These are phyloP conservation scores for Pristionchus fissidentatus DNA, from an alignment of 2,888 invertebrate genomes.

Conservation along the genomic window DNA sequence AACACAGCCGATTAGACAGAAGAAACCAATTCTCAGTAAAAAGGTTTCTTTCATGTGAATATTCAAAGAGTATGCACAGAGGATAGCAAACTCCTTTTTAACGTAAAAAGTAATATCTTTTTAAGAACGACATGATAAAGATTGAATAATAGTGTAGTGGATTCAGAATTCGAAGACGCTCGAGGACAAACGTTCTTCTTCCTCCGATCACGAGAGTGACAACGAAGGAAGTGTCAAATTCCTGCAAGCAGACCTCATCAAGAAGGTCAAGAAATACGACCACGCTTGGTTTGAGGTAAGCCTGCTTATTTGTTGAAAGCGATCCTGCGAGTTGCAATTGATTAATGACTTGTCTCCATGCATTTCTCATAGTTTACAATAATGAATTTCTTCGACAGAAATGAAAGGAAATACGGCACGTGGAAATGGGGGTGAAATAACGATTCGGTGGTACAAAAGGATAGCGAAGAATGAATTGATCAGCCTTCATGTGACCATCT, in stretches of 20 bases:
- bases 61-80: too few species aligned
- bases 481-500: not conserved
- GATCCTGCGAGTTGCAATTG: too few species aligned
- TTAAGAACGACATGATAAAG: not conserved
- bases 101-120: too few species aligned
- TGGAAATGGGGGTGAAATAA: too few species aligned
- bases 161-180: conserved; percentile 42
- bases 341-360: too few species aligned
- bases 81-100: too few species aligned
- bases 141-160: not conserved
- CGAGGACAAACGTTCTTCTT: conserved; percentile 39
- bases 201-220: conserved; percentile 53
- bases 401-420: too few species aligned
- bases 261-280: conserved; percentile 55
- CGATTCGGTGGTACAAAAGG: not conserved
- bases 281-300: conserved; percentile 54
- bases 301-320: not conserved
- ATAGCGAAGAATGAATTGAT: too few species aligned
- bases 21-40: conserved; percentile 34
- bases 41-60: not conserved
- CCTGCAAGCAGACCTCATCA: conserved; percentile 53
- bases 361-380: too few species aligned
- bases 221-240: conserved; percentile 55
- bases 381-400: not conserved
- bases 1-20: not conserved